Evolutionary conservation across 2,113 vertebrate species (phyloP), one percentile per base, ranked within the genome.

Genomic region (Diadophis punctatus): DNA sequence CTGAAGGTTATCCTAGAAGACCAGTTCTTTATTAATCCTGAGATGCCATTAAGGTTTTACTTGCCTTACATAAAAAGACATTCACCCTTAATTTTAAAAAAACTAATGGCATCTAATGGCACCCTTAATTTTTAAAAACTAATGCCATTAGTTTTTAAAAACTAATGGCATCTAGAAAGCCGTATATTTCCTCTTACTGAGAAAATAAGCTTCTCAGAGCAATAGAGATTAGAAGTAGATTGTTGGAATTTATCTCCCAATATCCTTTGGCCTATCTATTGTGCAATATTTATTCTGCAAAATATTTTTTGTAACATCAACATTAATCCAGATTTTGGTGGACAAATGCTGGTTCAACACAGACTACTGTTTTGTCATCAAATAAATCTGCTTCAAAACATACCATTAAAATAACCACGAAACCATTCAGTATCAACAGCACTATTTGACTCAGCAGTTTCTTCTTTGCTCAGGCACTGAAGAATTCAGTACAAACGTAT

Each of bases 41-140:
- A 51, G 86, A 55, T 43, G 55, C 43, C 90, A 89, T 74, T 91
- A 56, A 53, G 55, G 84, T 88, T 92, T 86, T 89, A 85, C 3
- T 92, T 49, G 51, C 94, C 92, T 95, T 52, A 34, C 84, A 68
- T 63, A 55, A 90, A 95, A 95, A 94, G 68, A 93, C 11, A 93
- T 68, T 86, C 43, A 88, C 74, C 63, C 51, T 93, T 92, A 48
- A 48, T 48, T 48, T 48, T 6, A 3, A 48, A 48, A 46, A 48
- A 94, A 92, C 43, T 93, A 93, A 94, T 20, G 48, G 91, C 39
- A 92, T 84, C 34, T 86, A 90, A 43, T 43, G 43, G 43, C 43
- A 43, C 43, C 43, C 43, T 43, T 43, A 43, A 43, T 43, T 43
- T 43, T 43, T 43, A 43, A 43, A 43, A 43, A 43, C 48, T 2